Evolutionary conservation across 2,797 vertebrate species (phyloP), one percentile per base, ranked within the genome.

Genomic region (Buphagus erythrorhynchus): DNA sequence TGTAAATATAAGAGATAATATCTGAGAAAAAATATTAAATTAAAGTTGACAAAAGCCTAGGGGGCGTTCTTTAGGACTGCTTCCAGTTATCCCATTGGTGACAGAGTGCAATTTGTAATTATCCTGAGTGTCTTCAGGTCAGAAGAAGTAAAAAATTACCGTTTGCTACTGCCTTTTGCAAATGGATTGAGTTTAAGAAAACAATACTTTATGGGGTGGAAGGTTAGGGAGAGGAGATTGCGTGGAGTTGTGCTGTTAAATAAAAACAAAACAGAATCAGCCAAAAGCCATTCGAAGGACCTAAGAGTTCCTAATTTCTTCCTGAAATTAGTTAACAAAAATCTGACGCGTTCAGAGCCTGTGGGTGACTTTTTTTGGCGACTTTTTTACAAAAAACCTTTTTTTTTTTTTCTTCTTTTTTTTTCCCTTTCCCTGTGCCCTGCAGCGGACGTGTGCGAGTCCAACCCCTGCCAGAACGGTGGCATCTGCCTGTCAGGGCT

Each of bases 381-480:
- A 31, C 6, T 61, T 63, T 45, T 46, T 35, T 26, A 42, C 29
- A 43, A n/a, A 7, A 79, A 76, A 3, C 48, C 5, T 87, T 31
- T 17, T 55, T 80, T 87, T 91, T 13, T 38, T 16, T 40, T 40
- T 40, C 6, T 40, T 40, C n/a, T n/a, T 16, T 40, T 40, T 40
- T 40, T 40, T 16, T 3, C 38, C 77, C 36, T 86, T 21, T 92
- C 82, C 55, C 46, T 86, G 92, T 96, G 28, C 82, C 91, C 67
- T 11, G 20, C 90, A 98, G 98, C 98, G 43, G 97, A 98, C 11
- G 66, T 94, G n/a, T 98, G 98, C 45, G 96, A 98, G 63, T 97
- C 96, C 61, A 98, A 98, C 88, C 98, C 98, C 11, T 98, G 97
- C 97, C 97, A 97, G 96, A 98, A 98, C 46, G 97, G 97, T 61